Percentiles rank a stretch among this genome's conserved stretches.
Evolutionary conservation across 2,113 vertebrate species (phyloP).

Genomic region (Marmota monax): DNA sequence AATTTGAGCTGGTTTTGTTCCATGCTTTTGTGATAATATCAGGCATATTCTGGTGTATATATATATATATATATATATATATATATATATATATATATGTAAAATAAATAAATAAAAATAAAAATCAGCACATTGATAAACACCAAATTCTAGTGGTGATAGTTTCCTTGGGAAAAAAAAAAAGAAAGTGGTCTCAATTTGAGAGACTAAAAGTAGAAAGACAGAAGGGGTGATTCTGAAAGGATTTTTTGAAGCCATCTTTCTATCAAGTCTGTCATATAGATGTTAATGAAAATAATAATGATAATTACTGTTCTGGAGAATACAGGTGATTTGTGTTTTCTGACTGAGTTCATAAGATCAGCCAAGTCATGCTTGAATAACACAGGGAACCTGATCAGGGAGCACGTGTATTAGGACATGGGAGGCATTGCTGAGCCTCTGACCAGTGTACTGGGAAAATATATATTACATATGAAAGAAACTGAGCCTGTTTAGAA

Average conservation of each 20-base stretch:
- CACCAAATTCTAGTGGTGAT: neutral
- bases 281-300: neutral
- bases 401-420: neutral
- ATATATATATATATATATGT: too few relatives aligned
- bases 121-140: neutral
- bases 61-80: too few relatives aligned
- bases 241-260: too few relatives aligned
- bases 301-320: neutral
- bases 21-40: too few relatives aligned
- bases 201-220: neutral
- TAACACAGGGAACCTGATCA: too few relatives aligned
- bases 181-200: neutral
- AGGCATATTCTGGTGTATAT: too few relatives aligned
- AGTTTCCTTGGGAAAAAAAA: neutral
- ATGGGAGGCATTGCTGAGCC: rapidly evolving
- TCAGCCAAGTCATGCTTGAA: neutral
- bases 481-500: neutral
- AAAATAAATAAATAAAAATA: neutral
- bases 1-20: too few relatives aligned
- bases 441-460: too few relatives aligned
- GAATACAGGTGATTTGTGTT: neutral
- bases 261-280: neutral
- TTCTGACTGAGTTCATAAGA: neutral
- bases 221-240: too few relatives aligned
- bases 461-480: neutral